These are phyloP conservation scores for Takifugu bimaculatus DNA, from an alignment of 2,113 vertebrate species.

Conservation along the genomic window DNA sequence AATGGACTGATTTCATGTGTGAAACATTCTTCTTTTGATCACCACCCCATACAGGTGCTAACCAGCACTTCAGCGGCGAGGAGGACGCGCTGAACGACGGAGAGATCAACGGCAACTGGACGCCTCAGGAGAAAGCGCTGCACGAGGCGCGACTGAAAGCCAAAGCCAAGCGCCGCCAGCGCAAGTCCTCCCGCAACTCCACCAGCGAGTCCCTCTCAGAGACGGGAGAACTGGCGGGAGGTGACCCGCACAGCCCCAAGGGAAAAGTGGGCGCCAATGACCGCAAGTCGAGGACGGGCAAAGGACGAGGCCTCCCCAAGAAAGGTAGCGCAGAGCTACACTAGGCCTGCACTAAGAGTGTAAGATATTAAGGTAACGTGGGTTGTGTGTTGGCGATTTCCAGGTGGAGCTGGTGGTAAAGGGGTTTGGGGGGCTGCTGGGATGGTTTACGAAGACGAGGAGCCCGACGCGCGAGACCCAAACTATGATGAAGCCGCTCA, in stretches of 20 bases:
- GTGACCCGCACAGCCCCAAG: slow-evolving; percentile 76
- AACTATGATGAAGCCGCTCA: slow-evolving; percentile 86
- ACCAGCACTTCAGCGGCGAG: slow-evolving; percentile 50
- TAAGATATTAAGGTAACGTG: background rate
- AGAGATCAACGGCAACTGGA: slow-evolving; percentile 77
- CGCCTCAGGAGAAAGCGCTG: slow-evolving; percentile 82
- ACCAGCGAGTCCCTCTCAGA: slow-evolving; percentile 76
- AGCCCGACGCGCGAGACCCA: slow-evolving; percentile 80
- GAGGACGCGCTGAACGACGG: slow-evolving; percentile 63
- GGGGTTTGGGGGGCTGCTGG: slow-evolving; percentile 88
- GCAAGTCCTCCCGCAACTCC: slow-evolving; percentile 81
- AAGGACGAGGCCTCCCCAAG: slow-evolving; percentile 84
- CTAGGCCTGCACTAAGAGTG: no score
- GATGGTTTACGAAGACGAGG: slow-evolving; percentile 83
- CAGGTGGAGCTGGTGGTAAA: slow-evolving; percentile 85
- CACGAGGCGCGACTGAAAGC: slow-evolving; percentile 82
- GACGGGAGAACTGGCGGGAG: slow-evolving; percentile 49
- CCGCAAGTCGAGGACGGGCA: slow-evolving; percentile 81
- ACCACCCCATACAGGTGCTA: slow-evolving; percentile 5
- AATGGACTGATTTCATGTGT: no score
- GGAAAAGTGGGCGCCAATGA: slow-evolving; percentile 70
- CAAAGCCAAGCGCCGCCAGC: slow-evolving; percentile 81
- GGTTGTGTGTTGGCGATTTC: slow-evolving; percentile 1
- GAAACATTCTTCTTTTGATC: no score
- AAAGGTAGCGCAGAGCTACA: slow-evolving; percentile 71